A percentile compares a stretch with the other conserved stretches of the same genome.
These are phyloP conservation scores for Zaprionus ornatus DNA, from an alignment of 1,140 invertebrate genomes.

Conservation along the genomic window DNA sequence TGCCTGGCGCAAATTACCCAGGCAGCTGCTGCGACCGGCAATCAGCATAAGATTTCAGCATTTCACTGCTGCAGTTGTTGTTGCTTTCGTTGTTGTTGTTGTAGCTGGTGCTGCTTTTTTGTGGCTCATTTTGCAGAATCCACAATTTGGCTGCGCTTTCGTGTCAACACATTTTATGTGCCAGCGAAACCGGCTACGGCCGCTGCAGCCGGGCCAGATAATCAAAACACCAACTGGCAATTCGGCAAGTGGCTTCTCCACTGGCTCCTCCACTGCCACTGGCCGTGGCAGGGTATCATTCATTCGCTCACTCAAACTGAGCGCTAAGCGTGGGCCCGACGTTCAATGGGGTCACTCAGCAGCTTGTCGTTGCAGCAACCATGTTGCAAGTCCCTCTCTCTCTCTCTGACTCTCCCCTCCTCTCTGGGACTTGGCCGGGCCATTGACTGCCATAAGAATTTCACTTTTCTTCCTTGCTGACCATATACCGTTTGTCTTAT, in stretches of 20 bases:
- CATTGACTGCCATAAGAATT: constrained; percentile 46
- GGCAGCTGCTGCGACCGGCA: constrained; percentile 61
- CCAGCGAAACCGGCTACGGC: constrained; percentile 30
- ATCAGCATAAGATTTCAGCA: constrained; percentile 68
- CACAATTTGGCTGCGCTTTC: constrained; percentile 50
- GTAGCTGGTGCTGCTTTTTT: background rate
- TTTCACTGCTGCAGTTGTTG: constrained; percentile 43
- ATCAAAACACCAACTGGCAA: constrained; percentile 51
- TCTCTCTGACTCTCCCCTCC: background rate
- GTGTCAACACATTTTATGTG: constrained; percentile 74
- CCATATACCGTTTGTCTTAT: constrained; percentile 15
- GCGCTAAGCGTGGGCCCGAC: constrained; percentile 45
- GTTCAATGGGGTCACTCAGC: constrained; percentile 50
- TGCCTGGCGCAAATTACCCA: constrained; percentile 55
- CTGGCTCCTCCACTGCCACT: constrained; percentile 25
- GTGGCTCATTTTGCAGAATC: constrained; percentile 24
- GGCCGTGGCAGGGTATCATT: constrained; percentile 51
- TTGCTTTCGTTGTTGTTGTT: background rate
- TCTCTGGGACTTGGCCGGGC: background rate
- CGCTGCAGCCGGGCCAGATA: constrained; percentile 26
- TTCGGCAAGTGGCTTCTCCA: constrained; percentile 42
- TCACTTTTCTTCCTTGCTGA: constrained; percentile 63
- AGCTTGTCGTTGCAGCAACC: background rate
- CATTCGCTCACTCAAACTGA: constrained; percentile 26
- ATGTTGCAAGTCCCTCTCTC: background rate